A percentile compares a stretch with the other conserved stretches of the same genome.
Evolutionary conservation across 1,140 invertebrate genomes (phyloP).

Genomic region (Drosophila seguyi): DNA sequence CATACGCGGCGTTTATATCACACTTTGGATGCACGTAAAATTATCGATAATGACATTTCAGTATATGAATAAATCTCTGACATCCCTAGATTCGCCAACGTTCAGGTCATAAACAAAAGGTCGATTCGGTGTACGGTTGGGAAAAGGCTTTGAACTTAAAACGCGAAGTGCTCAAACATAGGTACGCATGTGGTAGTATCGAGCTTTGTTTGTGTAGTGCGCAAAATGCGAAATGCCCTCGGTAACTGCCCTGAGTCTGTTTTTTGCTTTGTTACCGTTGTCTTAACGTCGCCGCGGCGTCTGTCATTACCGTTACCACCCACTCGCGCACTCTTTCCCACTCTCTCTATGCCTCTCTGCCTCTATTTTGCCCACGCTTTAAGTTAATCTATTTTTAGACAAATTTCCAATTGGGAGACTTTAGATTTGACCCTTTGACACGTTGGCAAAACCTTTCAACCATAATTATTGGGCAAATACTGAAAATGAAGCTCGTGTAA

Average conservation of each 20-base stretch:
- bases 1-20: neutral
- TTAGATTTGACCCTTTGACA: constrained; percentile 67
- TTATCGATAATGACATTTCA: constrained; percentile 21
- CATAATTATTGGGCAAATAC: constrained; percentile 52
- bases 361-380: constrained; percentile 18
- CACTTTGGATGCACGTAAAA: neutral
- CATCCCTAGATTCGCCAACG: constrained; percentile 27
- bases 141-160: constrained; percentile 11
- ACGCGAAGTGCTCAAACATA: constrained; percentile 19
- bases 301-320: constrained; percentile 54
- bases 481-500: constrained; percentile 33
- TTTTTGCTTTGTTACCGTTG: constrained; percentile 45
- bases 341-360: constrained; percentile 34
- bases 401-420: constrained; percentile 67
- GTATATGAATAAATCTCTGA: constrained; percentile 20
- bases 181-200: constrained; percentile 18
- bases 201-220: constrained; percentile 34
- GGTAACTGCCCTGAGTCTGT: constrained; percentile 49
- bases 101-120: constrained; percentile 44
- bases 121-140: constrained; percentile 19
- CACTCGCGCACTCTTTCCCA: constrained; percentile 13
- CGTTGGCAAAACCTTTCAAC: constrained; percentile 55
- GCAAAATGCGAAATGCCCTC: constrained; percentile 64
- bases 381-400: constrained; percentile 66
- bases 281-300: constrained; percentile 56